phyloP scores from a whole-genome alignment of 2,888 invertebrate species.

The Meloe dianella region DNA sequence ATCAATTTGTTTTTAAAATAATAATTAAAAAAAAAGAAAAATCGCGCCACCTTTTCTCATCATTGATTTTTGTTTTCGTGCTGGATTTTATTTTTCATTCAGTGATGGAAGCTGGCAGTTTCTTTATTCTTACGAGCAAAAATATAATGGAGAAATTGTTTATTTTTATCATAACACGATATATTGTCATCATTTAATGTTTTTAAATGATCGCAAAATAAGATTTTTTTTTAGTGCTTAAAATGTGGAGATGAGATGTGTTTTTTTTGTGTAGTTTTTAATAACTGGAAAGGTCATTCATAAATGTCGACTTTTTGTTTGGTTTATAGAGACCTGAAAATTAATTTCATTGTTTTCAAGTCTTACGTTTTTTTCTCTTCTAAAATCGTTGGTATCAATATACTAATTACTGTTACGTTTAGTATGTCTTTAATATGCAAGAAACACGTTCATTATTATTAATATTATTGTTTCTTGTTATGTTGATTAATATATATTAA shows the following conservation, averaged over 20 bases:
- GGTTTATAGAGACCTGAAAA: neutral
- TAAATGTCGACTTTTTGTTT: neutral
- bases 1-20: neutral
- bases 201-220: neutral
- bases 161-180: slow-evolving; percentile 5
- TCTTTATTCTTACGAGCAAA: neutral
- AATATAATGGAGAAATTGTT: neutral
- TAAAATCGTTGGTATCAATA: neutral
- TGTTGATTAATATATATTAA: slow-evolving; percentile 3
- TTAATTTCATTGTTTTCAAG: neutral
- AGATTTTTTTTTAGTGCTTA: slow-evolving; percentile 10
- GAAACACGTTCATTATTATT: neutral
- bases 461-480: slow-evolving; percentile 12
- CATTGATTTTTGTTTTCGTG: neutral
- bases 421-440: neutral
- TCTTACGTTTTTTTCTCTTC: neutral
- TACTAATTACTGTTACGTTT: neutral
- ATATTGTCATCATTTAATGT: neutral
- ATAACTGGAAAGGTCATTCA: neutral
- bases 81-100: neutral
- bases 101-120: slow-evolving; percentile 1
- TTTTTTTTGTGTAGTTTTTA: neutral
- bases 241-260: neutral
- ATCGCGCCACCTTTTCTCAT: neutral
- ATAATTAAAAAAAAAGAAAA: neutral